These are phyloP conservation scores for Hyposoter dolosus DNA, from an alignment of 2,888 invertebrate genomes.

Conservation along the genomic window DNA sequence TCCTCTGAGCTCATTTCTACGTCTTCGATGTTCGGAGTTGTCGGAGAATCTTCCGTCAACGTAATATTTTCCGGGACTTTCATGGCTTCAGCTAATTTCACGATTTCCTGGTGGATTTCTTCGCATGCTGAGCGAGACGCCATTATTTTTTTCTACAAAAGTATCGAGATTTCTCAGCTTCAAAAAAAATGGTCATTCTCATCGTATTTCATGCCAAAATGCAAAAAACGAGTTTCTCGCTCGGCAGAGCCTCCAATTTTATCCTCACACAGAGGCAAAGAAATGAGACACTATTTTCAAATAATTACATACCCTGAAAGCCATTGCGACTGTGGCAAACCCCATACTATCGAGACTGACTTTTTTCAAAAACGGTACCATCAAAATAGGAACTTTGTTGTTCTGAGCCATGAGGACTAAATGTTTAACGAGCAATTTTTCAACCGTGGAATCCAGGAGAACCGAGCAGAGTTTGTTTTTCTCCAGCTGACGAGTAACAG, in stretches of 20 bases:
- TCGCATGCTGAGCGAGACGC: constrained; percentile 72
- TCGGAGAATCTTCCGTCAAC: constrained; percentile 47
- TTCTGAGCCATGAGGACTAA: constrained; percentile 79
- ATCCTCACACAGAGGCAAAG: not conserved
- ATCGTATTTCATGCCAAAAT: not conserved
- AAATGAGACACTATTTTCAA: not conserved
- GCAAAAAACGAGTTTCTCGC: too few species aligned
- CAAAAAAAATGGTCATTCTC: not conserved
- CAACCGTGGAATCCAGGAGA: constrained; percentile 78
- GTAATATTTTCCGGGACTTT: constrained; percentile 55
- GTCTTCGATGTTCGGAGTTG: constrained; percentile 32
- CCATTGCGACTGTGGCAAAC: constrained; percentile 75
- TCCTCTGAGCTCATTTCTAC: constrained; percentile 40
- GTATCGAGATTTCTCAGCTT: constrained; percentile 8
- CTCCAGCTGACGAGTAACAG: constrained; percentile 80
- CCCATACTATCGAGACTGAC: constrained; percentile 75
- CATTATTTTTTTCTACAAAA: constrained; percentile 72
- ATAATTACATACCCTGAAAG: constrained; percentile 47
- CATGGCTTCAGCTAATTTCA: constrained; percentile 66
- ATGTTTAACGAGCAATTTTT: constrained; percentile 79
- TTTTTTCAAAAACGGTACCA: constrained; percentile 78
- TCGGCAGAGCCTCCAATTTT: not conserved
- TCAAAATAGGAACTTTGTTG: constrained; percentile 78
- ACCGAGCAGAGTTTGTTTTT: constrained; percentile 76
- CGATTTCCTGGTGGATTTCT: constrained; percentile 73